Conservation (phyloP, 2,888 invertebrate species). For the Pristionchus mayeri region DNA sequence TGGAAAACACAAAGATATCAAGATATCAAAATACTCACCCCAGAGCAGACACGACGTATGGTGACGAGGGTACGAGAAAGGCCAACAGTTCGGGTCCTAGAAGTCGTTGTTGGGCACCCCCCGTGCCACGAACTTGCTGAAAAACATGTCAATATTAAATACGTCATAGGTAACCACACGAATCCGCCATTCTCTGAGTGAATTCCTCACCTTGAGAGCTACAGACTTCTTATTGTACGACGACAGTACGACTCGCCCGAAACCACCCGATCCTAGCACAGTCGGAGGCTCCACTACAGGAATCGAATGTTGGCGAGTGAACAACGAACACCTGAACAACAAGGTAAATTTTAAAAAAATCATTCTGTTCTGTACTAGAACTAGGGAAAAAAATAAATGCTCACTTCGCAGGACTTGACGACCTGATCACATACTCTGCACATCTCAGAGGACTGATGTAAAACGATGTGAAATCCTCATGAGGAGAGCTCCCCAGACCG, state of each 20-base stretch:
- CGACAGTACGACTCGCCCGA: conserved; percentile 18
- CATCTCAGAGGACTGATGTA: conserved; percentile 39
- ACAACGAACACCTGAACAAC: neutral
- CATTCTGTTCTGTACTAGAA: neutral
- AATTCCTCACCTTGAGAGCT: conserved; percentile 33
- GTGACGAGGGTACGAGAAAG: conserved; percentile 15
- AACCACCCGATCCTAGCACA: conserved; percentile 14
- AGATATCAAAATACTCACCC: neutral
- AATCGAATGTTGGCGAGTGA: neutral
- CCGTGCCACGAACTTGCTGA: conserved; percentile 29
- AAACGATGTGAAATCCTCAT: conserved; percentile 33
- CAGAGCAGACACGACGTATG: conserved; percentile 10
- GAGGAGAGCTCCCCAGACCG: neutral
- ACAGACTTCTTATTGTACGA: conserved; percentile 28
- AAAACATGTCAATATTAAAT: neutral
- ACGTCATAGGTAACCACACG: neutral
- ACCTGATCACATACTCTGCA: neutral
- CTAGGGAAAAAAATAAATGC: neutral
- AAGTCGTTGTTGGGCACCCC: neutral
- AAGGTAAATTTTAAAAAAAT: neutral
- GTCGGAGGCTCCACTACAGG: neutral
- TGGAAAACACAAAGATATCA: neutral
- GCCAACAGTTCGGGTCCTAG: conserved; percentile 12
- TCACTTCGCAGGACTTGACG: neutral
- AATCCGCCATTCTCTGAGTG: neutral